Conservation (phyloP, 2,797 vertebrate genomes). For the Sylvia borin region DNA sequence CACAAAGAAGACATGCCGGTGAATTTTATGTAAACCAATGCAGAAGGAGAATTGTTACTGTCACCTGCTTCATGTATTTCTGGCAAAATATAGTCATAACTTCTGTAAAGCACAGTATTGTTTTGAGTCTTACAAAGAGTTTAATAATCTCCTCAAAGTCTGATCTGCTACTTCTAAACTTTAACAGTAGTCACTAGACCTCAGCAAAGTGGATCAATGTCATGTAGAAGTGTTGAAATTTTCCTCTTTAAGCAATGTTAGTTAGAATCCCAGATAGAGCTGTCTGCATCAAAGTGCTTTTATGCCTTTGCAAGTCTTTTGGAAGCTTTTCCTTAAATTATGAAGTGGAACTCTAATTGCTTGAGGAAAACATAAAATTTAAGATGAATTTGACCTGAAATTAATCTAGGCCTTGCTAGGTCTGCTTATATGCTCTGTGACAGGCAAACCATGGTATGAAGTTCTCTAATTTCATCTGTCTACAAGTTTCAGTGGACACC, state of each 20-base stretch:
- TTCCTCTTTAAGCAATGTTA: background rate
- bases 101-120: background rate
- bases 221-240: background rate
- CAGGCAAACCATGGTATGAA: background rate
- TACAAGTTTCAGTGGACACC: background rate
- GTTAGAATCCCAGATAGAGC: background rate
- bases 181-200: background rate
- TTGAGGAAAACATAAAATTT: background rate
- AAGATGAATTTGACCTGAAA: background rate
- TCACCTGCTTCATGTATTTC: background rate
- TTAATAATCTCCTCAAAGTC: background rate
- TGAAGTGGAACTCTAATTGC: background rate
- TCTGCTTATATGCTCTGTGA: background rate
- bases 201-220: background rate
- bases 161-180: background rate
- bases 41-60: background rate
- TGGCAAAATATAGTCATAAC: background rate
- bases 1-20: fast-evolving
- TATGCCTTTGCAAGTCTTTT: background rate
- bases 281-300: background rate
- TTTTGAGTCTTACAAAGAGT: background rate
- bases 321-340: background rate
- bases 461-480: background rate
- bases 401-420: background rate
- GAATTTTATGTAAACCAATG: background rate